Conservation (phyloP, 1,140 invertebrate species). For the Tribolium madens region DNA sequence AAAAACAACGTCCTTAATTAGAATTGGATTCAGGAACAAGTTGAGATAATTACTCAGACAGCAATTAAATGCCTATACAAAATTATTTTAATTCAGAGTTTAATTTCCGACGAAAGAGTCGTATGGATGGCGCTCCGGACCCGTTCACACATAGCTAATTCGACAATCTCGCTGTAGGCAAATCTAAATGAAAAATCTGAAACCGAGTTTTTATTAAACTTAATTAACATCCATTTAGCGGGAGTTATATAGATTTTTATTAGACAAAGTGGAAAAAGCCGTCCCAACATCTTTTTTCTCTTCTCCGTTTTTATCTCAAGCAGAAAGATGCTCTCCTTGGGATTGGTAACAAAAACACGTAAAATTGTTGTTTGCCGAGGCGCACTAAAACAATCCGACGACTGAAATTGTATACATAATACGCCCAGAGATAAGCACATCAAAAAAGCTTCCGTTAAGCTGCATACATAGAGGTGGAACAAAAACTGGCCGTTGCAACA, state of each 20-base stretch:
- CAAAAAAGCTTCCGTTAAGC: neutral
- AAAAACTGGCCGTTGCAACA: neutral
- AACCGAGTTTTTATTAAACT: conserved; percentile 52
- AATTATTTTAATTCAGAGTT: conserved; percentile 58
- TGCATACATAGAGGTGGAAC: neutral
- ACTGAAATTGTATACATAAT: conserved; percentile 1
- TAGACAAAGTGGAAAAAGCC: conserved; percentile 36
- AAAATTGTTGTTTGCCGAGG: conserved; percentile 24
- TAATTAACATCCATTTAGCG: conserved; percentile 53
- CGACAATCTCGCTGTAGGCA: conserved; percentile 41
- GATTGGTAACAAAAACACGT: conserved; percentile 6
- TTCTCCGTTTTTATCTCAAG: neutral
- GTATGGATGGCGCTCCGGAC: conserved; percentile 35
- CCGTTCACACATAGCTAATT: conserved; percentile 50
- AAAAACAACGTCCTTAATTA: conserved; percentile 53
- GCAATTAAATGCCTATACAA: conserved; percentile 57
- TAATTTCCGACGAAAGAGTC: conserved; percentile 50
- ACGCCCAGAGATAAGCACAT: neutral
- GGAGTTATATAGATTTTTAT: conserved; percentile 47
- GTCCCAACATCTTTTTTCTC: conserved; percentile 5
- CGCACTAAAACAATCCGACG: conserved; percentile 23
- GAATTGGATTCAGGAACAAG: conserved; percentile 50
- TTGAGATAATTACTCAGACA: conserved; percentile 51
- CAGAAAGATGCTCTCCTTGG: conserved; percentile 8
- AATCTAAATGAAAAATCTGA: conserved; percentile 54